Evolutionary conservation across 2,888 invertebrate species (phyloP).

Genomic region (Heteromyza rotundicornis): DNA sequence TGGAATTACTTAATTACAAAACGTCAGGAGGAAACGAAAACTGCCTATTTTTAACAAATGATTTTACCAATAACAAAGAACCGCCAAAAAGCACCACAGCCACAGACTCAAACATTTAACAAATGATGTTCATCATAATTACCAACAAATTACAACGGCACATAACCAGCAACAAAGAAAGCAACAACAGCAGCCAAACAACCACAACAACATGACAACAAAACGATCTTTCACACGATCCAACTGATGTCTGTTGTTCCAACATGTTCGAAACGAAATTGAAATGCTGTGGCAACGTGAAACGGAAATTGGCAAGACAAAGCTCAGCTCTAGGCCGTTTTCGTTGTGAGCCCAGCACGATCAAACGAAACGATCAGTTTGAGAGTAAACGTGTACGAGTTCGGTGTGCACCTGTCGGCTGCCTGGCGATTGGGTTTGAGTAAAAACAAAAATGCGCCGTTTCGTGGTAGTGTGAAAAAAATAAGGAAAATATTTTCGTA

Average conservation of each 20-base stretch:
- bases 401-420: slow-evolving; percentile 58
- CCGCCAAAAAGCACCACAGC: neutral
- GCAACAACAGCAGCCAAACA: neutral
- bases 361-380: slow-evolving; percentile 33
- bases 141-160: slow-evolving; percentile 23
- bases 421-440: no score
- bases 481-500: no score
- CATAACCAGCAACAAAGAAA: slow-evolving; percentile 23
- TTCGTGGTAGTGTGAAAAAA: no score
- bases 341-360: slow-evolving; percentile 5
- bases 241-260: neutral
- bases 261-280: slow-evolving; percentile 27
- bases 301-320: slow-evolving; percentile 31
- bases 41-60: slow-evolving; percentile 4
- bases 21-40: neutral
- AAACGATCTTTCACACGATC: slow-evolving; percentile 18
- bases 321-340: neutral
- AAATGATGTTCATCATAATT: slow-evolving; percentile 31
- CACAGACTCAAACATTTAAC: slow-evolving; percentile 7
- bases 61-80: neutral
- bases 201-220: neutral
- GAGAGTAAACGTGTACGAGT: slow-evolving; percentile 59
- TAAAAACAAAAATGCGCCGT: no score
- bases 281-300: slow-evolving; percentile 28
- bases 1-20: slow-evolving; percentile 6